A percentile compares a stretch with the other conserved stretches of the same genome.
Evolutionary conservation across 2,888 invertebrate genomes (phyloP).

Genomic region (Eilema sororculum): DNA sequence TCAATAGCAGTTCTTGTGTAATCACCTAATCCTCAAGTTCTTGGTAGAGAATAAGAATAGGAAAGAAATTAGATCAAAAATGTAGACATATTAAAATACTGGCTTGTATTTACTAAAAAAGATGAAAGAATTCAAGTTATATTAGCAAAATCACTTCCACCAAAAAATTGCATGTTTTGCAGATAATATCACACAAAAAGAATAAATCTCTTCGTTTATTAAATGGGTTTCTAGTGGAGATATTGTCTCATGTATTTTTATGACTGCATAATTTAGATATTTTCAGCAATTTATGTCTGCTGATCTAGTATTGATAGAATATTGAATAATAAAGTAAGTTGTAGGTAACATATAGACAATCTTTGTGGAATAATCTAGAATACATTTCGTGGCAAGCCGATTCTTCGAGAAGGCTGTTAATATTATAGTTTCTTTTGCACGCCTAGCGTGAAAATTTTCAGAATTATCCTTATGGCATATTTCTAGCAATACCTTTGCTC

Average conservation of each 20-base stretch:
- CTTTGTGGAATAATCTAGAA: not conserved
- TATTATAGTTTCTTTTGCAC: not conserved
- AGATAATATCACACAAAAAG: too few relatives aligned
- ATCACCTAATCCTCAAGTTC: not conserved
- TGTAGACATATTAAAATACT: too few relatives aligned
- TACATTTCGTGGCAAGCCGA: not conserved
- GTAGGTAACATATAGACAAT: not conserved
- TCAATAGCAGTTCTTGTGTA: not conserved
- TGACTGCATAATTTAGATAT: not conserved
- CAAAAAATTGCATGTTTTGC: too few relatives aligned
- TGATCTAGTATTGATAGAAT: not conserved
- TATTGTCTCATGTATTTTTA: not conserved
- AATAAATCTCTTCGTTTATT: not conserved
- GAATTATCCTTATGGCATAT: too few relatives aligned
- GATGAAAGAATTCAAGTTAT: too few relatives aligned
- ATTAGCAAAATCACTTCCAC: too few relatives aligned
- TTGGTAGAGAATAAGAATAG: not conserved
- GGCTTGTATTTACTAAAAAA: too few relatives aligned
- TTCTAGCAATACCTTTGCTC: too few relatives aligned
- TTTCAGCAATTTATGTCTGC: not conserved
- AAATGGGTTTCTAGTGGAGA: not conserved
- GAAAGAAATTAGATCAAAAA: too few relatives aligned
- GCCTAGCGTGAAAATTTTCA: too few relatives aligned
- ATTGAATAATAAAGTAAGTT: not conserved
- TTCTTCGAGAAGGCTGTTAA: not conserved